Evolutionary conservation across 2,888 invertebrate species (phyloP), one percentile per base, ranked within the genome.

Genomic region (Patella pellucida): DNA sequence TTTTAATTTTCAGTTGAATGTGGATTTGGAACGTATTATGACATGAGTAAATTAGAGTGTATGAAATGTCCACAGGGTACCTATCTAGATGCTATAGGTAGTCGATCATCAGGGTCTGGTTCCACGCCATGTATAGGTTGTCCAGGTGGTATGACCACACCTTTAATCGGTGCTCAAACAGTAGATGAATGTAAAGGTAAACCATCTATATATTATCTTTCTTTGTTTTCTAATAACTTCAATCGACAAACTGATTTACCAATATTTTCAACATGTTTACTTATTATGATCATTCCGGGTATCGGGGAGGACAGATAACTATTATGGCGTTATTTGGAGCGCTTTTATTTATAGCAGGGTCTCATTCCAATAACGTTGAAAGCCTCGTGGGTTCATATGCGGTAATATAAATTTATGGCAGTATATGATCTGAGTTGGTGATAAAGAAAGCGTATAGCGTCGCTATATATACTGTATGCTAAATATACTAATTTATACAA

Each of bases 21-120:
- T 79, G 84, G 82, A 1, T 72, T 62, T 16, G 86, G 86, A 1
- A 83, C 84, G 1, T 82, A 78, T 71, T 85, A 81, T 76, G 73
- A 82, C 72, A 73, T 70, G 0, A 27, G 56, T 11, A 79, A 76
- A 7, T 70, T 69, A 3, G 71, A 41, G 4, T 86, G 86, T 81
- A 62, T 73, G 23, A 75, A 76, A 2, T 86, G 86, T 79, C 69
- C 82, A 3, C 74, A 68, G 12, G 85, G 85, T n/a, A 77, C 78
- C 19, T 83, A 81, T 74, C 78, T 80, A 67, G 77, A 76, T 62
- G 72, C 71, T 50, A 68, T 73, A 51, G 83, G 79, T 51, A 71
- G 76, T 73, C 51, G 54, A 27, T 23, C 11, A 15, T 12, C 62
- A 23, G 72, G 69, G 11, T 56, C 72, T 5, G 52, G 51, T n/a